Percentiles rank a stretch among this genome's conserved stretches.
Evolutionary conservation across 2,888 invertebrate genomes (phyloP).

Genomic region (Coelinius sp.): DNA sequence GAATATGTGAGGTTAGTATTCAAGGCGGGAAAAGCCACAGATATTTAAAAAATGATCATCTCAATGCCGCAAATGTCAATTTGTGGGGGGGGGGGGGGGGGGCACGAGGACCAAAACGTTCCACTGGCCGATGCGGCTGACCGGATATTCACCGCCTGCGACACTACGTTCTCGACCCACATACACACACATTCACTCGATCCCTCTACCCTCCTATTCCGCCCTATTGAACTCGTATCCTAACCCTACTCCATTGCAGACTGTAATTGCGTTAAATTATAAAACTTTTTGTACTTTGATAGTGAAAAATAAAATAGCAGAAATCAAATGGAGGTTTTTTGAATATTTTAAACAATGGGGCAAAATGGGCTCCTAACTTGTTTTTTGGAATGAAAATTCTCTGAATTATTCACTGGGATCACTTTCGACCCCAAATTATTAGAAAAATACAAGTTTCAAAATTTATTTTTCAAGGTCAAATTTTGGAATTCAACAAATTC

Average conservation of each 20-base stretch:
- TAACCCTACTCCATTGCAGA: constrained; percentile 11
- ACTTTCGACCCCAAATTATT: too few species aligned
- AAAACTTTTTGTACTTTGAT: constrained; percentile 52
- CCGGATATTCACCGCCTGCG: constrained; percentile 25
- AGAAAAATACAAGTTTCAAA: too few species aligned
- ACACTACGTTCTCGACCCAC: constrained; percentile 22
- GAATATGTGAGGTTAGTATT: too few species aligned
- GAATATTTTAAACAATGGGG: too few species aligned
- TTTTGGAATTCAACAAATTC: too few species aligned
- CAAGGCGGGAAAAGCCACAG: background rate
- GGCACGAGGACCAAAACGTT: background rate
- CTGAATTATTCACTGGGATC: too few species aligned
- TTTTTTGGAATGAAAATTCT: too few species aligned
- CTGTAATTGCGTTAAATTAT: constrained; percentile 61
- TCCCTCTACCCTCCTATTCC: background rate
- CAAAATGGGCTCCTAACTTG: too few species aligned
- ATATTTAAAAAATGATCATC: background rate
- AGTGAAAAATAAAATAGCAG: background rate
- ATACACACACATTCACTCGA: background rate
- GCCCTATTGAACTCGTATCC: background rate
- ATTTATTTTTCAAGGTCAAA: too few species aligned
- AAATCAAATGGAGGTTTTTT: background rate
- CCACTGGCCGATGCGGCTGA: constrained; percentile 21
- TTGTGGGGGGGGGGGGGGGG: background rate
- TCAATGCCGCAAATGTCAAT: constrained; percentile 13